Conservation (phyloP, 1,140 invertebrate species). For the Bombus sylvicola region DNA sequence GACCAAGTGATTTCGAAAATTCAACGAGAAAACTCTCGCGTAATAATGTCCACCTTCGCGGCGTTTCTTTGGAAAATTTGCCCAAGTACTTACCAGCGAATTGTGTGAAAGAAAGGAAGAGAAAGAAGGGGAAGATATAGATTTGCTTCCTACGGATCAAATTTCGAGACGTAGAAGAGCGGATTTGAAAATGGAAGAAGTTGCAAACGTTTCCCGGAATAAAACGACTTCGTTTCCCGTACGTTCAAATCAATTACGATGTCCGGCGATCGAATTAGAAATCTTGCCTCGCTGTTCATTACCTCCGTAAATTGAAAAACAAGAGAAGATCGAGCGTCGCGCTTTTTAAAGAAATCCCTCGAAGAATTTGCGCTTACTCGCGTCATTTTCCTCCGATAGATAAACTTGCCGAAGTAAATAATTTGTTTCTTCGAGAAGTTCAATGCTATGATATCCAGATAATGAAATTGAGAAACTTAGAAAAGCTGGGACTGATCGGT, state of each 20-base stretch:
- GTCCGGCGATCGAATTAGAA: background rate
- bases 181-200: background rate
- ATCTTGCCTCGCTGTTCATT: too few relatives aligned
- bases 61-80: background rate
- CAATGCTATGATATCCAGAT: too few relatives aligned
- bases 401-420: too few relatives aligned
- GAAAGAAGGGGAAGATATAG: too few relatives aligned
- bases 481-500: too few relatives aligned
- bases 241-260: background rate
- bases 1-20: slow-evolving; percentile 50
- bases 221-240: background rate
- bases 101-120: background rate
- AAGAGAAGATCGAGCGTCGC: too few relatives aligned
- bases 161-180: background rate
- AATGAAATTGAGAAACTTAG: too few relatives aligned
- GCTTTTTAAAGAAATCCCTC: too few relatives aligned
- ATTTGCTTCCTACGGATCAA: background rate
- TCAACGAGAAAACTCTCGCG: slow-evolving; percentile 33
- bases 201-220: background rate
- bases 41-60: slow-evolving; percentile 27
- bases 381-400: too few relatives aligned
- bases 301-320: too few relatives aligned
- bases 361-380: too few relatives aligned
- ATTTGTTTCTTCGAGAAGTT: too few relatives aligned
- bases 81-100: background rate